A percentile compares a stretch with the other conserved stretches of the same genome.
Evolutionary conservation across 2,888 invertebrate species (phyloP).

Genomic region (Chirona hameri): DNA sequence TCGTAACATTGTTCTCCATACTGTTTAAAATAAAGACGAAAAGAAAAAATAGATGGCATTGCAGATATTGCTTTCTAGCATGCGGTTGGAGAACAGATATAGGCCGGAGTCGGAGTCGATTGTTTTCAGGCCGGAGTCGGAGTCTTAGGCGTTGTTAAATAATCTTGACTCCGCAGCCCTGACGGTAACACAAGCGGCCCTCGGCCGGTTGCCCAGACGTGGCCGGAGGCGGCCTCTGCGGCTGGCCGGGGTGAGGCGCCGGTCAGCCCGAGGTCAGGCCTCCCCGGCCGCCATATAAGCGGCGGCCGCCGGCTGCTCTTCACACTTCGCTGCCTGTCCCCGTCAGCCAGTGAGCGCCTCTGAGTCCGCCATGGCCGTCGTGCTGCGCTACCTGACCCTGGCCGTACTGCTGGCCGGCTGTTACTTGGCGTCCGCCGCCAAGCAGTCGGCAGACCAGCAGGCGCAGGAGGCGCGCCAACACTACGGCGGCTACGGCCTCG

Average conservation of each 20-base stretch:
- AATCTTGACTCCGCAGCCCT: too few relatives aligned
- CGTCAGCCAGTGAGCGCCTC: not conserved
- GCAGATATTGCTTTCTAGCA: too few relatives aligned
- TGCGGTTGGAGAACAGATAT: too few relatives aligned
- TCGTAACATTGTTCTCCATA: too few relatives aligned
- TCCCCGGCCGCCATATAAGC: not conserved
- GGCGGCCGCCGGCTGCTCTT: not conserved
- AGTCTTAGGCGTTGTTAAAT: too few relatives aligned
- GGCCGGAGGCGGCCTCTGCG: not conserved
- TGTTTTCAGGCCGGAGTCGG: too few relatives aligned
- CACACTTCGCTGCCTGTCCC: not conserved
- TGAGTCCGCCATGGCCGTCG: not conserved
- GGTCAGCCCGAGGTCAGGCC: too few relatives aligned
- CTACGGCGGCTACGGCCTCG: slow-evolving; percentile 5
- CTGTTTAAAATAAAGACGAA: too few relatives aligned
- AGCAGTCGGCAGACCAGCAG: slow-evolving; percentile 2
- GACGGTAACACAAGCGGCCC: too few relatives aligned
- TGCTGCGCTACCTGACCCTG: not conserved
- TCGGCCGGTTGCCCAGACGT: too few relatives aligned
- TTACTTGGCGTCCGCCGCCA: not conserved
- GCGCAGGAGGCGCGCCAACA: not conserved
- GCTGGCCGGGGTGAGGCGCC: not conserved
- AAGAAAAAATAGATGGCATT: too few relatives aligned
- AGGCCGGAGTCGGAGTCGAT: too few relatives aligned
- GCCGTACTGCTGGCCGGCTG: not conserved